Evolutionary conservation across 1,140 invertebrate species (phyloP), one percentile per base, ranked within the genome.

Genomic region (Megalopta genalis): DNA sequence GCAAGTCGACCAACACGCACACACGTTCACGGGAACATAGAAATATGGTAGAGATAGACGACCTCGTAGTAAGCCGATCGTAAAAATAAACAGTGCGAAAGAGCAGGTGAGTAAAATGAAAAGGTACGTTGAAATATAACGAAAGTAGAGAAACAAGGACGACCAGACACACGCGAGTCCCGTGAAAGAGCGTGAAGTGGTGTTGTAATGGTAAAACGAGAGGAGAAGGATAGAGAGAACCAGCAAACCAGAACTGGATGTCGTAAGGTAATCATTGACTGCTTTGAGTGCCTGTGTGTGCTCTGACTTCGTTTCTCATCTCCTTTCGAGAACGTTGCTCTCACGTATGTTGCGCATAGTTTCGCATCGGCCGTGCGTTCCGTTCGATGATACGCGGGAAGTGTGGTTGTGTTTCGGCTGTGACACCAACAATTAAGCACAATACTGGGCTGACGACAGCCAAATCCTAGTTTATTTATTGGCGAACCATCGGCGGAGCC

Each of bases 241-340:
- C 64, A 49, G 76, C 72, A 74, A 80, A 76, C 71, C 73, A 83
- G 78, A 75, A 70, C 59, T 57, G 62, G 67, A 73, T 83, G 78
- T 77, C 73, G 82, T 76, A 77, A 83, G 82, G 68, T 81, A 81
- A 81, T 83, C 72, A 60, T 70, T 60, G 79, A 81, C 57, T 80
- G 66, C 66, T 70, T 72, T 57, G 62, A 63, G 72, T 80, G 52
- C 32, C 69, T 62, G 82, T 83, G 73, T 78, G 75, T 81, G 82
- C 62, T 80, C 81, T 39, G 32, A 70, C 42, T 80, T 69, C 64
- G 68, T 62, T 68, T 76, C 77, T 75, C 66, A 76, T 76, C 63
- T 65, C 39, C 25, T 54, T 23, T 63, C 42, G 2, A 25, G 69
- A 63, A 46, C 52, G 57, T 60, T 46, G 49, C 10, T 37, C 49